These are phyloP conservation scores for Oreochromis mossambicus DNA, from an alignment of 2,797 vertebrate genomes.

Conservation along the genomic window DNA sequence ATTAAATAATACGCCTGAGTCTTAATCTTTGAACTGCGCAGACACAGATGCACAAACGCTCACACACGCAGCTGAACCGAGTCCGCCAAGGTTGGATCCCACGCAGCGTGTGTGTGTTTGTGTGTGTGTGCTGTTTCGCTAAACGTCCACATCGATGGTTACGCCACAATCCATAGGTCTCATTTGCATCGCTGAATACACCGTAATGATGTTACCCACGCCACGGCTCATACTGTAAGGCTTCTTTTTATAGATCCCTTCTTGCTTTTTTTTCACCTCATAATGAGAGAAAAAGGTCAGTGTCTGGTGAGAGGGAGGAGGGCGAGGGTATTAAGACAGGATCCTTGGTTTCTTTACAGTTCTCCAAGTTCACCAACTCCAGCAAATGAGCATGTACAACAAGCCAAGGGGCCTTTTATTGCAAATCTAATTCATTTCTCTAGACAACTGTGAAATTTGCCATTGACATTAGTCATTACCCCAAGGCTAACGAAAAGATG, in stretches of 20 bases:
- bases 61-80: constrained; percentile 12
- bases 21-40: constrained; percentile 75
- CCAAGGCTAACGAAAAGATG: constrained; percentile 94
- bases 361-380: constrained; percentile 89
- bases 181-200: constrained; percentile 56
- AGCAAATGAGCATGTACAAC: constrained; percentile 94
- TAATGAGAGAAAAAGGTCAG: constrained; percentile 92
- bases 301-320: constrained; percentile 71
- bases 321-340: constrained; percentile 80
- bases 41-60: constrained; percentile 48
- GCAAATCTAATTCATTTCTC: constrained; percentile 99
- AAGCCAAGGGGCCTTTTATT: constrained; percentile 95
- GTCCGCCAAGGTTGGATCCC: constrained; percentile 40
- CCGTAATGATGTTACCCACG: constrained; percentile 55
- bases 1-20: constrained; percentile 73
- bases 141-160: constrained; percentile 51
- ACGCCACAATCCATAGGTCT: constrained; percentile 51
- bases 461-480: constrained; percentile 99
- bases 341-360: constrained; percentile 88
- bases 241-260: constrained; percentile 68
- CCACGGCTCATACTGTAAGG: constrained; percentile 73
- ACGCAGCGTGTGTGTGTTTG: constrained; percentile 35
- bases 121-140: constrained; percentile 20
- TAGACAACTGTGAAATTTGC: constrained; percentile 99
- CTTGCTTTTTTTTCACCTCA: constrained; percentile 39